phyloP scores from a whole-genome alignment of 1,140 invertebrate genomes.

The Aphelinus atriplicis region DNA sequence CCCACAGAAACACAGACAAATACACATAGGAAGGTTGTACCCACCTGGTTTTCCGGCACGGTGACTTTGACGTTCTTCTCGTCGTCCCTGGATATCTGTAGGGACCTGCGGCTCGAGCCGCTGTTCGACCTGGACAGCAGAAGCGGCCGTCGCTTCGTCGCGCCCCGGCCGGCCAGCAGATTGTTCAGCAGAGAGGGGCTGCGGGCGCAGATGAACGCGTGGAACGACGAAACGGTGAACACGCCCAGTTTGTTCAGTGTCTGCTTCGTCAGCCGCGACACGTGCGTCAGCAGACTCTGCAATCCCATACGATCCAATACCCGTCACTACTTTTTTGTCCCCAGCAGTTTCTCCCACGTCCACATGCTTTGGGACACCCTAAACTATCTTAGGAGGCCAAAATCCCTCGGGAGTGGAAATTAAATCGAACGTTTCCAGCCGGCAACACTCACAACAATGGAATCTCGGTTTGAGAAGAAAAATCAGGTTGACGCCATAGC shows the following conservation, averaged over 20 bases:
- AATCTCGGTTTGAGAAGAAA: too few species aligned
- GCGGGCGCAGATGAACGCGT: slow-evolving; percentile 95
- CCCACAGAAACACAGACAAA: too few species aligned
- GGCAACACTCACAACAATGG: too few species aligned
- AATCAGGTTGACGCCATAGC: too few species aligned
- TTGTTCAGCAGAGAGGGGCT: slow-evolving; percentile 93
- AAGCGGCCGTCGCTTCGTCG: slow-evolving; percentile 86
- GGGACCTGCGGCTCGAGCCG: slow-evolving; percentile 81
- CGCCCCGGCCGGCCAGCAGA: slow-evolving; percentile 87
- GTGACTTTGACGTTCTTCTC: slow-evolving; percentile 90
- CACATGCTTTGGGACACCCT: too few species aligned
- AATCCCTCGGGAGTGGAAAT: too few species aligned
- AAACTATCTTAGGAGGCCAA: too few species aligned
- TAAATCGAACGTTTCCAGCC: too few species aligned
- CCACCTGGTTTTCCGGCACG: slow-evolving; percentile 85
- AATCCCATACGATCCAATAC: slow-evolving; percentile 28
- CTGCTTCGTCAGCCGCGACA: slow-evolving; percentile 93
- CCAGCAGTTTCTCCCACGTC: too few species aligned
- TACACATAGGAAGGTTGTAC: background rate
- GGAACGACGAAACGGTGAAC: slow-evolving; percentile 97
- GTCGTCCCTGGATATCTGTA: slow-evolving; percentile 86
- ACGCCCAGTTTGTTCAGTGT: slow-evolving; percentile 95
- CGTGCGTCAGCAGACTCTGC: slow-evolving; percentile 93
- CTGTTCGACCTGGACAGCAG: slow-evolving; percentile 89
- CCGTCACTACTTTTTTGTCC: too few species aligned